Percentiles rank a stretch among this genome's conserved stretches.
phyloP scores from a whole-genome alignment of 2,797 vertebrate species.

The Gallinago solitaria region DNA sequence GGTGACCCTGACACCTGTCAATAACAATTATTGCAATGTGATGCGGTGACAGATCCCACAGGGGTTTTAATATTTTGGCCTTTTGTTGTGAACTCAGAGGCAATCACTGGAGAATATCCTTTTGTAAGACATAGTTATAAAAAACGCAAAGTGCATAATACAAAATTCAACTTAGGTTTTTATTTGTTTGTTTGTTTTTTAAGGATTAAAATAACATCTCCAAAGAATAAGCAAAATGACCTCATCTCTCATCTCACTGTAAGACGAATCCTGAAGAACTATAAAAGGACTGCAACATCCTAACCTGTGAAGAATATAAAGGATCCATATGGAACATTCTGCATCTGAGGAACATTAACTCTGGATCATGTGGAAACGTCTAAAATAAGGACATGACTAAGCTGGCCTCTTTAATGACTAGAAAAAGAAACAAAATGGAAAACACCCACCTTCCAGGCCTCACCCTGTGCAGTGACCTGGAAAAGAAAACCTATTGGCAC shows the following conservation, averaged over 20 bases:
- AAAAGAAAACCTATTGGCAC: neutral
- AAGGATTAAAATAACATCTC: neutral
- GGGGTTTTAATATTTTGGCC: neutral
- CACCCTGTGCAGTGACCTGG: neutral
- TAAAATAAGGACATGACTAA: conserved; percentile 25
- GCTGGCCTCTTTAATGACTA: neutral
- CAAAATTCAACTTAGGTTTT: neutral
- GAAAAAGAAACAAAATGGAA: conserved; percentile 35
- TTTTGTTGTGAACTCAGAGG: neutral
- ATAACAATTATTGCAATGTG: neutral
- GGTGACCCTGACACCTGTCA: neutral
- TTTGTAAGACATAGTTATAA: neutral
- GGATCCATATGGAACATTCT: neutral
- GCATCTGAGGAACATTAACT: neutral
- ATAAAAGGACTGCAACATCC: neutral
- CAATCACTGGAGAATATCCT: neutral
- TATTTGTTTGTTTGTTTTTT: neutral
- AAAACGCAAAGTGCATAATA: neutral
- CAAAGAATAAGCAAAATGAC: neutral
- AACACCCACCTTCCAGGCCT: neutral
- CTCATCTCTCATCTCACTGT: neutral
- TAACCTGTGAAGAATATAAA: neutral
- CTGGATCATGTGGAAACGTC: neutral
- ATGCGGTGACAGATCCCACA: neutral
- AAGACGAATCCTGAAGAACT: neutral